Evolutionary conservation across 1,140 invertebrate genomes (phyloP), one percentile per base, ranked within the genome.

Genomic region (Procambarus virginalis): DNA sequence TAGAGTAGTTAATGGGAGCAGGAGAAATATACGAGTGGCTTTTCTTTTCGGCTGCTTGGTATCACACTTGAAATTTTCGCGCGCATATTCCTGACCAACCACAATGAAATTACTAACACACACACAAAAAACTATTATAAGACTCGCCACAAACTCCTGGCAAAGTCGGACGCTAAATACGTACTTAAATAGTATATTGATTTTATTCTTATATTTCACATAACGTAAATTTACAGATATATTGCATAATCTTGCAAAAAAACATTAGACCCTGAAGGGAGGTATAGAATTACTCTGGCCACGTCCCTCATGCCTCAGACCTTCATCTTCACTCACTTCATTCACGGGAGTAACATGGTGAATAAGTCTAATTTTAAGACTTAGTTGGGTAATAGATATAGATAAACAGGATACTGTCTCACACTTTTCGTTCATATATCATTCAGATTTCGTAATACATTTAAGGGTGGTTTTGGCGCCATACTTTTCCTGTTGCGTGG

Each of bases 31-130:
- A 49, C 51, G 22, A 75, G 9, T n/a, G 12, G 6, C 2, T 20
- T 55, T 49, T 12, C 46, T 79, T 73, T 82, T 58, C 64, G 76
- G 34, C 12, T 51, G 86, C 60, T 55, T 64, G 49, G 48, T 49
- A 48, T 70, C 78, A 45, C 22, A 51, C 22, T 88, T 73, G 76
- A 88, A 88, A 51, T 82, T 88, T 88, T 79, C 85, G 76, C 86
- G 86, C 86, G 78, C 86, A 45, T 49, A 51, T 45, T 46, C 78
- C 64, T 51, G 78, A 60, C 86, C 86, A 88, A 79, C 73, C 85
- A 79, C 78, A 75, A 82, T 17, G 78, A 75, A 73, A 73, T 34
- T 34, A 73, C 5, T 73, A 34, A 20, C 20, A 34, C 34, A 34
- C 34, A 34, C 34, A 34, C 0, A 34, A 34, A 34, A 34, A 34